Evolutionary conservation across 92 coral and sea anemone species (phyloP).

Genomic region (Epizoanthus rinbou): DNA sequence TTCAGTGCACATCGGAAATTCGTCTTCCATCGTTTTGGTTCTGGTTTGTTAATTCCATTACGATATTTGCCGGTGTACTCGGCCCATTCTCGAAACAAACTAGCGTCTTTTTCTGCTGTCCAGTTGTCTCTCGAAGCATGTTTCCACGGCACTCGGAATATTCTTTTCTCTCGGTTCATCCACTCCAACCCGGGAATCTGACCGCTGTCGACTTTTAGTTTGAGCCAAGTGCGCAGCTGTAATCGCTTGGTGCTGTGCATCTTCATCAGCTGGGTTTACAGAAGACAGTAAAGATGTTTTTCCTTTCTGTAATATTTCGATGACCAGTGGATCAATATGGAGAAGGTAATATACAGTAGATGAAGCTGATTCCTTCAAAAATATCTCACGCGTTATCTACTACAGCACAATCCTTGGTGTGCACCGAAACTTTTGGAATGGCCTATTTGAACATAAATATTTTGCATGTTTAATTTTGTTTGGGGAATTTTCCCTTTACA

Average conservation of each 20-base stretch:
- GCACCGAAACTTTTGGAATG: no score
- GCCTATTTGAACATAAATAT: no score
- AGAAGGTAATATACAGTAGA: no score
- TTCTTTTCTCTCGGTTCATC: background rate
- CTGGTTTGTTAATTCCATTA: background rate
- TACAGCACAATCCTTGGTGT: no score
- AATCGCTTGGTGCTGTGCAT: background rate
- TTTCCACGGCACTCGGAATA: constrained; percentile 10
- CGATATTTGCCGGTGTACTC: constrained; percentile 7
- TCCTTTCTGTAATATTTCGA: no score
- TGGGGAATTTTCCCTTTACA: no score
- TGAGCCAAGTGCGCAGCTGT: constrained; percentile 5
- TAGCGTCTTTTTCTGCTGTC: constrained; percentile 7
- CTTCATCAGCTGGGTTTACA: background rate
- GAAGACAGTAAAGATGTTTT: no score
- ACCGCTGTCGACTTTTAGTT: background rate
- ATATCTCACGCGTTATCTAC: no score
- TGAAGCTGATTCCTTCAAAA: no score
- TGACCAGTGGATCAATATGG: no score
- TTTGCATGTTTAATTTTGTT: no score
- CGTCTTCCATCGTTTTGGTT: constrained; percentile 16
- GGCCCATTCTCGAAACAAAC: constrained; percentile 3
- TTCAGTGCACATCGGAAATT: constrained; percentile 1
- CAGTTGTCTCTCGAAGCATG: background rate
- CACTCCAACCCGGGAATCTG: background rate